Conservation (phyloP, 2,113 vertebrate species). For the Uropsilus gracilis region DNA sequence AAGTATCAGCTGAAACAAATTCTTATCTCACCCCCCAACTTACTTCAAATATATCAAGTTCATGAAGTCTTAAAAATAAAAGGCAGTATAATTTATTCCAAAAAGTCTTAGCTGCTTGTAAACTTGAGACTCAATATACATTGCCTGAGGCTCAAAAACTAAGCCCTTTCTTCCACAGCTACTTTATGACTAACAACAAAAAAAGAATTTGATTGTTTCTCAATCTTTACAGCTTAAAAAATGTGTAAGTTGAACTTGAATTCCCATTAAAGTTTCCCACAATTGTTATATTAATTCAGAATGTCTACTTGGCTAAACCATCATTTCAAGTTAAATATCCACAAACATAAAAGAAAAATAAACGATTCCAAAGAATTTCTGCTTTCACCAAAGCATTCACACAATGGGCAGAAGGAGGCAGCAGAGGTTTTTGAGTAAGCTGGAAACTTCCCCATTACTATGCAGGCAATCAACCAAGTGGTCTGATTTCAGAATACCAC, state of each 20-base stretch:
- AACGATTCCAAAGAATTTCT: background rate
- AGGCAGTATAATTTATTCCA: background rate
- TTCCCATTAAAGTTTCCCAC: background rate
- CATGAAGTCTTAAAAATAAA: background rate
- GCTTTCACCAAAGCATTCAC: background rate
- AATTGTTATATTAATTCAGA: background rate
- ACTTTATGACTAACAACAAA: background rate
- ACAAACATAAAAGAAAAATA: background rate
- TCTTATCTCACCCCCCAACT: background rate
- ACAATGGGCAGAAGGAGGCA: slow-evolving; percentile 78
- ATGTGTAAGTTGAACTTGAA: background rate
- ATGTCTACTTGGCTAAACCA: background rate
- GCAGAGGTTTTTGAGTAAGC: slow-evolving; percentile 52
- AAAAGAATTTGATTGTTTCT: background rate
- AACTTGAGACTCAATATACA: background rate
- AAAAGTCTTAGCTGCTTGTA: background rate
- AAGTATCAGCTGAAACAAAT: background rate
- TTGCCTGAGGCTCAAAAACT: background rate
- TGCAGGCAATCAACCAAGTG: slow-evolving; percentile 64
- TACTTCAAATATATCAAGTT: background rate
- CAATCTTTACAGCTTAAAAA: background rate
- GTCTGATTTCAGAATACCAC: slow-evolving; percentile 86
- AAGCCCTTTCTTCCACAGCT: background rate
- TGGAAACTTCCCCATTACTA: background rate
- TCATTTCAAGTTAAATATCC: background rate